Conservation (phyloP, 1,140 invertebrate species). For the Drosophila repleta region DNA sequence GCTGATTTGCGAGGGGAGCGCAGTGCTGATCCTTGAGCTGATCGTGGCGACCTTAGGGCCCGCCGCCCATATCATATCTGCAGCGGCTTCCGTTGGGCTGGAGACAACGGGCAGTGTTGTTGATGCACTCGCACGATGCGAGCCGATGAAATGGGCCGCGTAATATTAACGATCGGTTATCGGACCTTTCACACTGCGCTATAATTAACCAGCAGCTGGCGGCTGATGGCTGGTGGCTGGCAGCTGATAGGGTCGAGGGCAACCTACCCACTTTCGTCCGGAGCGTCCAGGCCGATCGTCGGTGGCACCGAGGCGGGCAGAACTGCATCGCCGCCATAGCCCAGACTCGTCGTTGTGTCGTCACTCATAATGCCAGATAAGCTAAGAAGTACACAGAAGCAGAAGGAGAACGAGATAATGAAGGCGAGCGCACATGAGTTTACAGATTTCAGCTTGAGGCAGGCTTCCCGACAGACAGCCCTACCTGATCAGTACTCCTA, state of each 20-base stretch:
- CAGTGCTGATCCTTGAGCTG: constrained; percentile 25
- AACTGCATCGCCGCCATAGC: constrained; percentile 23
- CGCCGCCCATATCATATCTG: constrained; percentile 41
- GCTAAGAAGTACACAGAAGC: constrained; percentile 5
- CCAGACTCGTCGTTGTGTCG: constrained; percentile 36
- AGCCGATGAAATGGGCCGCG: constrained; percentile 61
- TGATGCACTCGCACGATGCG: background rate
- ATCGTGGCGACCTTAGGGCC: constrained; percentile 26
- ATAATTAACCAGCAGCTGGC: constrained; percentile 60
- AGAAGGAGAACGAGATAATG: constrained; percentile 3
- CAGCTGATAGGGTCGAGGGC: constrained; percentile 61
- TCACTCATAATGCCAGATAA: constrained; percentile 60
- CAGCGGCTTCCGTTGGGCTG: constrained; percentile 9
- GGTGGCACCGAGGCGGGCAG: background rate
- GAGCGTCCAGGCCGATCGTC: constrained; percentile 38
- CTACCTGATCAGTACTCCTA: background rate
- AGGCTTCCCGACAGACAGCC: constrained; percentile 9
- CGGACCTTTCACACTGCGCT: constrained; percentile 60
- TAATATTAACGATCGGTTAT: constrained; percentile 82
- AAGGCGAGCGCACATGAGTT: background rate
- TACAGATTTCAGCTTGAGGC: constrained; percentile 11
- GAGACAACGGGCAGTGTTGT: constrained; percentile 48
- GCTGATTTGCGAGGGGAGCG: background rate
- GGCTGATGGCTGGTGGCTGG: constrained; percentile 52
- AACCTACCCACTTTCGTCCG: constrained; percentile 65